These are phyloP conservation scores for Meiosimyza platycephala DNA, from an alignment of 2,888 invertebrate species.

Conservation along the genomic window DNA sequence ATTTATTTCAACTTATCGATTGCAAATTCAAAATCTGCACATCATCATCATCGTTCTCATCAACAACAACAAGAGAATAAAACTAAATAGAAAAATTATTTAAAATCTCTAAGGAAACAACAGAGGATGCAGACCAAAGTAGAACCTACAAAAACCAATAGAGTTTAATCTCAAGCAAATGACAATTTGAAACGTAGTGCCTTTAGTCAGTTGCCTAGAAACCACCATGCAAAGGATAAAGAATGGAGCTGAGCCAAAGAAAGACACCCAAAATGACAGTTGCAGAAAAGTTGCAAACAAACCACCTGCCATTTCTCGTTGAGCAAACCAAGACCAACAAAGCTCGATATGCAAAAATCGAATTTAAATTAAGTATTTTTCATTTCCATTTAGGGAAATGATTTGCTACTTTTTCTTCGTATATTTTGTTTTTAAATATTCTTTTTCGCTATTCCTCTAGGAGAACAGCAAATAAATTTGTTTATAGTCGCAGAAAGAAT, in stretches of 20 bases:
- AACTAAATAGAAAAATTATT: conserved; percentile 45
- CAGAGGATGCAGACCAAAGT: conserved; percentile 5
- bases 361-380: conserved; percentile 46
- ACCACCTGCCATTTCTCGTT: too few relatives aligned
- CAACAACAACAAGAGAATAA: neutral
- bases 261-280: neutral
- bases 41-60: conserved; percentile 19
- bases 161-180: conserved; percentile 26
- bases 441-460: conserved; percentile 15
- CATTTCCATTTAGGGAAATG: conserved; percentile 54
- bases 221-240: too few relatives aligned
- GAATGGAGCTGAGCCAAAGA: neutral
- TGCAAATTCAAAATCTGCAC: conserved; percentile 15
- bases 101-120: conserved; percentile 59
- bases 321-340: neutral
- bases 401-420: conserved; percentile 57
- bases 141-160: conserved; percentile 15
- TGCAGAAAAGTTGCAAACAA: neutral
- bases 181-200: conserved; percentile 6
- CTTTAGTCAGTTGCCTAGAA: too few relatives aligned
- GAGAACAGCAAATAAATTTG: conserved; percentile 27
- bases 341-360: conserved; percentile 41
- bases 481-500: too few relatives aligned
- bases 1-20: conserved; percentile 36
- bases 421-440: conserved; percentile 29